These are phyloP conservation scores for Acropora yongei DNA, from an alignment of 64 coral and sea anemone genomes.

Conservation along the genomic window DNA sequence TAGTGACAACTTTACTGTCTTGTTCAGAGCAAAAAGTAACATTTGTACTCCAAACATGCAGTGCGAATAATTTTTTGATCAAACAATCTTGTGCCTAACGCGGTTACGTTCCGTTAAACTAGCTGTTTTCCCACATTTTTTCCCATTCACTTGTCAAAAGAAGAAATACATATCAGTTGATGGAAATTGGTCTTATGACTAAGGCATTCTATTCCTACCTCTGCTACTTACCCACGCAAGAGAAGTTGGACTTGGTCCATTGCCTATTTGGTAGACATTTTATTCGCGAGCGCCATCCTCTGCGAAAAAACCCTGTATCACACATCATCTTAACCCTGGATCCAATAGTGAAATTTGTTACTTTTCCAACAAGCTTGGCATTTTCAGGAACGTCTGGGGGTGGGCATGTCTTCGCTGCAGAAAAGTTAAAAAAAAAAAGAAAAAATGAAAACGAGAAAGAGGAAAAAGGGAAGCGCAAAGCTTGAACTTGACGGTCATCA, in stretches of 20 bases:
- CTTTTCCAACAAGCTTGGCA: conserved; percentile 10
- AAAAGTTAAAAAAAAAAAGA: neutral
- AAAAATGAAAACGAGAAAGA: neutral
- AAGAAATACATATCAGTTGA: no score
- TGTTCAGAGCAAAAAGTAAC: no score
- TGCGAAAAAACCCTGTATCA: conserved; percentile 13
- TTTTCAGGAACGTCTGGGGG: conserved; percentile 14
- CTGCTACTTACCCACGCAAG: conserved; percentile 25
- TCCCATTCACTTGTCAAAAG: no score
- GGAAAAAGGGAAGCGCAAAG: neutral
- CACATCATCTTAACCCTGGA: conserved; percentile 15
- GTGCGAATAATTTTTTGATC: no score
- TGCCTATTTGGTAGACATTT: conserved; percentile 12
- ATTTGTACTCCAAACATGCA: no score
- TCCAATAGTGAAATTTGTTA: conserved; percentile 9
- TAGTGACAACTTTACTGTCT: no score
- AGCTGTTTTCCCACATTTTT: no score
- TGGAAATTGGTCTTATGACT: no score
- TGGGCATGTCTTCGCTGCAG: neutral
- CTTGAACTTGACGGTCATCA: no score
- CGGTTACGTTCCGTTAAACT: no score
- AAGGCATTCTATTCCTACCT: no score
- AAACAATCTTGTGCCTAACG: no score
- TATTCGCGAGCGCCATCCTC: neutral
- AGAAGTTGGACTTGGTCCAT: neutral